A percentile compares a stretch with the other conserved stretches of the same genome.
These are phyloP conservation scores for Lydus trimaculatus DNA, from an alignment of 2,888 invertebrate species.

Conservation along the genomic window DNA sequence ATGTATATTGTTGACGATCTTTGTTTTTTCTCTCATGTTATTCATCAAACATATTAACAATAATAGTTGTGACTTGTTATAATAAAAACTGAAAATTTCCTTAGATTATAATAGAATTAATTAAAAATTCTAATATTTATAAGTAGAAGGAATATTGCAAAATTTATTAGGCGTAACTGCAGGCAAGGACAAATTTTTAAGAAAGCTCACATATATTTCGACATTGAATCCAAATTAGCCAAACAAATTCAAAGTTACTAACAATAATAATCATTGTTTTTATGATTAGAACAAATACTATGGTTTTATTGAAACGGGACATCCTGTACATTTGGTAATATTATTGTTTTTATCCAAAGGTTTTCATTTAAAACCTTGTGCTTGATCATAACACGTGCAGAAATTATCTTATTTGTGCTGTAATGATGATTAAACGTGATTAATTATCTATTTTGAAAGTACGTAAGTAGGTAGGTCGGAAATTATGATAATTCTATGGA, in stretches of 20 bases:
- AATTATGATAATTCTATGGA: neutral
- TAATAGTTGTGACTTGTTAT: neutral
- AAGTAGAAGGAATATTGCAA: no score
- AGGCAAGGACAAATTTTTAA: neutral
- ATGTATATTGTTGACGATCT: neutral
- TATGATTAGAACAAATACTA: no score
- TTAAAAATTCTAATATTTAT: no score
- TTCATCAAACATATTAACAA: neutral
- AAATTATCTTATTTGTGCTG: no score
- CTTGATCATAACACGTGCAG: neutral
- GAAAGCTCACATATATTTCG: neutral
- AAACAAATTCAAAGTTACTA: no score
- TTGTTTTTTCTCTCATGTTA: neutral
- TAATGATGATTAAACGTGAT: no score
- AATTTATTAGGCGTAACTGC: neutral
- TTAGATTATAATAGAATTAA: neutral
- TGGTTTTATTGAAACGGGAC: neutral
- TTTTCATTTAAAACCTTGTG: neutral
- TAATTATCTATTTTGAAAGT: neutral
- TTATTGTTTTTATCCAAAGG: neutral
- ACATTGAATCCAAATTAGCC: neutral
- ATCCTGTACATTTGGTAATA: neutral
- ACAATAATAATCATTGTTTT: no score
- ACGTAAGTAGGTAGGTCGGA: neutral
- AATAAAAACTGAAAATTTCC: neutral